Conservation (phyloP, 2,888 invertebrate species). For the Oscheius sp. region DNA sequence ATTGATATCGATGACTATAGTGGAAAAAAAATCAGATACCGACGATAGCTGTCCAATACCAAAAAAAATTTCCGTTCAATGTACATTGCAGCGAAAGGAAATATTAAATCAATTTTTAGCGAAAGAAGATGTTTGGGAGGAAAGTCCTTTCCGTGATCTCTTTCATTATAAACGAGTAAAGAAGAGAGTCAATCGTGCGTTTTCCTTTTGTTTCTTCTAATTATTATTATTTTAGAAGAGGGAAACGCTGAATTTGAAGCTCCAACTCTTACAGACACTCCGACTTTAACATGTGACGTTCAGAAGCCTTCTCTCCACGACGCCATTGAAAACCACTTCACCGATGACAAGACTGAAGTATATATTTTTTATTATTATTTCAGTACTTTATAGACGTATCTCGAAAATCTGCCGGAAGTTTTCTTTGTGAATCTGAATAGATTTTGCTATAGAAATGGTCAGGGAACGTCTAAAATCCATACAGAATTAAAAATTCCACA, state of each 20-base stretch:
- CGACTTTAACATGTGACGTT: conserved; percentile 3
- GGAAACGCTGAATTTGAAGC: background rate
- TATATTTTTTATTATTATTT: background rate
- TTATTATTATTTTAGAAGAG: background rate
- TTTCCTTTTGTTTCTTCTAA: background rate
- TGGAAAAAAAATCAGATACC: background rate
- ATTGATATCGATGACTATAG: background rate
- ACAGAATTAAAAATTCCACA: conserved; percentile 34
- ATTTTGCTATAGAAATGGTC: conserved; percentile 4
- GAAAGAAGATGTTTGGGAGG: conserved; percentile 9
- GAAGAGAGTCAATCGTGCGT: background rate
- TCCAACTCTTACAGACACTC: conserved; percentile 3
- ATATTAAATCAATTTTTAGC: background rate
- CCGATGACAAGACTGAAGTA: conserved; percentile 21
- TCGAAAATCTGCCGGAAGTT: conserved; percentile 33
- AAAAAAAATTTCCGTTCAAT: no score
- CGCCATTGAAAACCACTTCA: conserved; percentile 35
- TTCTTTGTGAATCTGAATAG: conserved; percentile 37
- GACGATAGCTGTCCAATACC: background rate
- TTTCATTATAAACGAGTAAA: conserved; percentile 11
- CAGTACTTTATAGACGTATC: conserved; percentile 14
- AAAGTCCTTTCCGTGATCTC: conserved; percentile 15
- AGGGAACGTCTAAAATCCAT: conserved; percentile 33
- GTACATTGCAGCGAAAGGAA: background rate
- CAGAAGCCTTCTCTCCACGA: conserved; percentile 37